phyloP scores from a whole-genome alignment of 2,888 invertebrate species.

The Ceramica pisi region DNA sequence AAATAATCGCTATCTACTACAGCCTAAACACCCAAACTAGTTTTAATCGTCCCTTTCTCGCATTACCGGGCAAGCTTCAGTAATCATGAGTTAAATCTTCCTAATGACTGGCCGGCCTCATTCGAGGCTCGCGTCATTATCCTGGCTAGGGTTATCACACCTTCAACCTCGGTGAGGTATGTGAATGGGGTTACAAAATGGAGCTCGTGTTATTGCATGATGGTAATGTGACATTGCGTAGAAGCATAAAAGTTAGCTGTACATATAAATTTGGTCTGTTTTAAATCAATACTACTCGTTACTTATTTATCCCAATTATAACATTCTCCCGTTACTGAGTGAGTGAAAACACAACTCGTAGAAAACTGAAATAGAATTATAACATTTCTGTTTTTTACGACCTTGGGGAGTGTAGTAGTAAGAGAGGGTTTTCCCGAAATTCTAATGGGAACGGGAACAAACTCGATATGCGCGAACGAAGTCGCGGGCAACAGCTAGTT shows the following conservation, averaged over 20 bases:
- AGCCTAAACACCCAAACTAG: conserved; percentile 62
- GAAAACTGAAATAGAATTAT: too few species aligned
- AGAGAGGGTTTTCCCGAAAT: too few species aligned
- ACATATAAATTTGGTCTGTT: background rate
- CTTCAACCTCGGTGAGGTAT: conserved; percentile 23
- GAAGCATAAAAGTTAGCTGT: background rate
- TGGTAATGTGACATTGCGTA: background rate
- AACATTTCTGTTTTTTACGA: too few species aligned
- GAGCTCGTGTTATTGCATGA: background rate
- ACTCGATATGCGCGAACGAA: too few species aligned
- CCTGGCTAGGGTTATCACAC: conserved; percentile 60
- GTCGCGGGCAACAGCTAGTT: too few species aligned
- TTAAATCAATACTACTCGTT: too few species aligned
- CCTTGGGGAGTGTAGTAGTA: too few species aligned
- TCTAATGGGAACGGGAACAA: too few species aligned
- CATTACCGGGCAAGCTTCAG: conserved; percentile 64
- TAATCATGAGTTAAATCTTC: conserved; percentile 69
- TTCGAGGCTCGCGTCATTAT: conserved; percentile 66
- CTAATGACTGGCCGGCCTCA: conserved; percentile 69
- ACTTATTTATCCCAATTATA: too few species aligned
- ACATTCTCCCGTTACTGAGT: too few species aligned
- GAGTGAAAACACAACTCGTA: too few species aligned
- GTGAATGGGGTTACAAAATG: conserved; percentile 31
- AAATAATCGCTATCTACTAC: conserved; percentile 55
- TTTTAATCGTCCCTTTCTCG: conserved; percentile 67